A percentile compares a stretch with the other conserved stretches of the same genome.
Evolutionary conservation across 2,797 vertebrate genomes (phyloP).

Genomic region (Anguilla anguilla): DNA sequence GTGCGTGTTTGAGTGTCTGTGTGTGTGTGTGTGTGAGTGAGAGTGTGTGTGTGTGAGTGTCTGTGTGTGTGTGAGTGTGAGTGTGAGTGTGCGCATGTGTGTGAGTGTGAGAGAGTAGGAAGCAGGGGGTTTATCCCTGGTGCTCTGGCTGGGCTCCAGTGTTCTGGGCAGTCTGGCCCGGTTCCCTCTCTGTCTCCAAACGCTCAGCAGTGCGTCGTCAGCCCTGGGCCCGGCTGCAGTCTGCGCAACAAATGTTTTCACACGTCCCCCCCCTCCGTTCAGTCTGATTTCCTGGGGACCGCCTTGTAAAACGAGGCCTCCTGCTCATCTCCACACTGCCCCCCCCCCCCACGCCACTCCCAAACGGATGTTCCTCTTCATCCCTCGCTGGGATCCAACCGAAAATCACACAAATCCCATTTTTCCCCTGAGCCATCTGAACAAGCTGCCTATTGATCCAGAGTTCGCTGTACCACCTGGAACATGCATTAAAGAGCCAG

Average conservation of each 20-base stretch:
- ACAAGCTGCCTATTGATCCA: neutral
- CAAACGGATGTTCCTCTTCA: neutral
- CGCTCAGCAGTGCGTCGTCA: conserved; percentile 1
- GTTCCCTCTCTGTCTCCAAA: conserved; percentile 26
- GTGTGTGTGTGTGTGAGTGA: neutral
- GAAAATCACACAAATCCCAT: neutral
- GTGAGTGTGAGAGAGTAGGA: neutral
- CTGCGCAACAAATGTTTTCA: conserved; percentile 49
- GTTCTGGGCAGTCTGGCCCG: neutral
- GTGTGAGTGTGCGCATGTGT: neutral
- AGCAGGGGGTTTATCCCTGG: neutral
- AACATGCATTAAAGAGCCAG: neutral
- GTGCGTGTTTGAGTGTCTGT: too few species aligned
- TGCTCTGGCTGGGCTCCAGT: neutral
- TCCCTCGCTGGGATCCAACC: neutral
- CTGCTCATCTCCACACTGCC: neutral
- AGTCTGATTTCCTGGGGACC: neutral
- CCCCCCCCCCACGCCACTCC: too few species aligned
- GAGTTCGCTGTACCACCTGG: neutral
- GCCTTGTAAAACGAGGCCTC: neutral
- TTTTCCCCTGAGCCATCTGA: neutral
- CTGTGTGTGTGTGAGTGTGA: neutral
- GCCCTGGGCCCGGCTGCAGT: neutral
- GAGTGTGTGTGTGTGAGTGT: too few species aligned
- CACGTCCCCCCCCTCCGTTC: conserved; percentile 14